Evolutionary conservation across 2,888 invertebrate genomes (phyloP), one percentile per base, ranked within the genome.

Genomic region (Pteria penguin): DNA sequence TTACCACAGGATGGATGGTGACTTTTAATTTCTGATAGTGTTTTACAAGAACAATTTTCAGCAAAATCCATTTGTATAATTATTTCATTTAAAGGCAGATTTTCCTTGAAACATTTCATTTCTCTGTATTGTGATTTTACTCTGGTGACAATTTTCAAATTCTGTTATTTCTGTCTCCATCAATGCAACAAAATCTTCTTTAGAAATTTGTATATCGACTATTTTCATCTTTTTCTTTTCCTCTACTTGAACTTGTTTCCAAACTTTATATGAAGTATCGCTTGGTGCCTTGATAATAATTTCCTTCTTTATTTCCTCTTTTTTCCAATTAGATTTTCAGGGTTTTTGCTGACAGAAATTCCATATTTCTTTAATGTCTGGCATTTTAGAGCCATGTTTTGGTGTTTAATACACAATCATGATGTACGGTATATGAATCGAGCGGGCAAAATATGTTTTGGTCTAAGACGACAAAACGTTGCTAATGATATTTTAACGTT

Each of bases 401-500:
- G 78, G 52, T 82, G 79, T 52, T 75, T 73, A 4, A 60, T 72
- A 22, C 79, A 81, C 11, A 79, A 29, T 26, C 79, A 79, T 2
- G 75, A 71, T 8, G 60, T 31, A n/a, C 79, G 24, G 22, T 31
- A 54, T 27, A 61, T 55, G 36, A 78, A 71, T 4, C 66, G 22
- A 5, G 76, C 36, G 31, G 55, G 55, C 2, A 55, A 57, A 26
- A 80, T 76, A 32, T 82, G 72, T 5, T 36, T 69, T 52, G n/a
- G 80, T 26, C 76, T 24, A 3, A 29, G 57, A 54, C 78, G 31
- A n/a, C 70, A 71, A 60, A 82, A 82, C 18, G 76, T 65, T 36
- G 77, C 33, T 3, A 77, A 52, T 4, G 78, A 79, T 22, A 81
- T 61, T 2, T 72, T 73, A 11, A 68, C n/a, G 2, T 32, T 45